phyloP scores from a whole-genome alignment of 2,888 invertebrate genomes.

The Amphipyra tragopoginis region DNA sequence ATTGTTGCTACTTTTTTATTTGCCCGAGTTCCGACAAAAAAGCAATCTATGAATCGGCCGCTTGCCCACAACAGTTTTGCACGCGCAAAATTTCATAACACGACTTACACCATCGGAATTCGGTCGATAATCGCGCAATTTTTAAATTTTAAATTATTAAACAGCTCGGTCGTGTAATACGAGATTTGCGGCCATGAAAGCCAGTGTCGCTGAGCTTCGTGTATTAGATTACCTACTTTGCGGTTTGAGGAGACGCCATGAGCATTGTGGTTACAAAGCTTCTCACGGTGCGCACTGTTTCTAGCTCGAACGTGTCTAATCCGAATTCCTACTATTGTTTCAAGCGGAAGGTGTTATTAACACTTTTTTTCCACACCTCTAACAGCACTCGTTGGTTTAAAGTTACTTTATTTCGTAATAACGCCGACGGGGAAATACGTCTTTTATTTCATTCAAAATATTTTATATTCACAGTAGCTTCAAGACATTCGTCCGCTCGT shows the following conservation, averaged over 20 bases:
- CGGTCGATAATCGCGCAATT: constrained; percentile 65
- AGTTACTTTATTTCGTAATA: constrained; percentile 29
- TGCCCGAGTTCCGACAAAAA: constrained; percentile 82
- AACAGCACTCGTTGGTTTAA: constrained; percentile 42
- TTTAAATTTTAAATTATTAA: constrained; percentile 51
- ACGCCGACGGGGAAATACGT: constrained; percentile 4
- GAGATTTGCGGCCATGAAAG: constrained; percentile 87
- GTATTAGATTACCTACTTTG: constrained; percentile 88
- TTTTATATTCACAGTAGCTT: constrained; percentile 55
- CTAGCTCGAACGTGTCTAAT: constrained; percentile 74
- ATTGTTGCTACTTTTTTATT: constrained; percentile 77
- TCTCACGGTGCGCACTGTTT: constrained; percentile 80
- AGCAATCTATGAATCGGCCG: constrained; percentile 85
- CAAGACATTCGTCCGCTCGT: constrained; percentile 58
- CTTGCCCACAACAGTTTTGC: constrained; percentile 67
- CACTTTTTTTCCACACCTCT: constrained; percentile 56
- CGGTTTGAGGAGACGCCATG: constrained; percentile 85
- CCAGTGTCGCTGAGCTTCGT: constrained; percentile 88
- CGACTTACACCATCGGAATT: constrained; percentile 60
- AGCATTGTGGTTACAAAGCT: constrained; percentile 84
- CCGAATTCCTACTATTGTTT: constrained; percentile 70
- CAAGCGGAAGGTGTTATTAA: constrained; percentile 64
- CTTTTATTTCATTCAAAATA: constrained; percentile 45
- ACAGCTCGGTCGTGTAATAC: constrained; percentile 76
- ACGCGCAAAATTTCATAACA: constrained; percentile 58